Evolutionary conservation across 2,888 invertebrate species (phyloP).

Genomic region (Epinotia ramella): DNA sequence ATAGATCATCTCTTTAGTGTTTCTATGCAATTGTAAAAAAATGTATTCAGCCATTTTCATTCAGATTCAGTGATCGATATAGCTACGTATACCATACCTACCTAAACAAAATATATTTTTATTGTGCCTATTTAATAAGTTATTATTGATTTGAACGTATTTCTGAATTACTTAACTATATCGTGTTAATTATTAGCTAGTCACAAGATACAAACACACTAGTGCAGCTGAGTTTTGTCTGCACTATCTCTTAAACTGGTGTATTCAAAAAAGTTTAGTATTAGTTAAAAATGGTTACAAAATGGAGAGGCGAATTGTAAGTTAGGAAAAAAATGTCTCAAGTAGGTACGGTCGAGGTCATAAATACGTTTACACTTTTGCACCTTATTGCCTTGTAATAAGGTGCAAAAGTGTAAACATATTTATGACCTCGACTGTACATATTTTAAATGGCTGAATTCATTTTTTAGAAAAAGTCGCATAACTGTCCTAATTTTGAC

Average conservation of each 20-base stretch:
- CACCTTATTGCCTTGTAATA: too few species aligned
- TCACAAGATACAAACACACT: neutral
- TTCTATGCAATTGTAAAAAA: slow-evolving; percentile 37
- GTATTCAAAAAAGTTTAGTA: neutral
- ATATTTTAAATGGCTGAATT: slow-evolving; percentile 38
- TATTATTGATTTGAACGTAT: neutral
- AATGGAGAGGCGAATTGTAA: neutral
- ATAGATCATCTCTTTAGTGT: slow-evolving; percentile 43
- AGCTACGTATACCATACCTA: too few species aligned
- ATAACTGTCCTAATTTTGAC: slow-evolving; percentile 58
- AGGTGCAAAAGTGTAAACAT: too few species aligned
- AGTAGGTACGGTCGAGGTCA: too few species aligned
- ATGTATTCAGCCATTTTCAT: slow-evolving; percentile 39
- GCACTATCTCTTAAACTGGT: too few species aligned
- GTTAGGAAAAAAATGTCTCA: neutral
- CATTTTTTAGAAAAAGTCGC: slow-evolving; percentile 46
- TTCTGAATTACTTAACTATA: neutral
- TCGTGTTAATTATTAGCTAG: neutral
- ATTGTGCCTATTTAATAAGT: neutral
- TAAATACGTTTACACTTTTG: too few species aligned
- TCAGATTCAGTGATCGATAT: neutral
- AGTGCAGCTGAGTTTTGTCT: neutral
- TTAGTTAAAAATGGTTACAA: neutral
- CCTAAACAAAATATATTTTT: neutral
- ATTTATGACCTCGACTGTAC: too few species aligned